These are phyloP conservation scores for Blastobasis lacticolella DNA, from an alignment of 2,888 invertebrate species.

Conservation along the genomic window DNA sequence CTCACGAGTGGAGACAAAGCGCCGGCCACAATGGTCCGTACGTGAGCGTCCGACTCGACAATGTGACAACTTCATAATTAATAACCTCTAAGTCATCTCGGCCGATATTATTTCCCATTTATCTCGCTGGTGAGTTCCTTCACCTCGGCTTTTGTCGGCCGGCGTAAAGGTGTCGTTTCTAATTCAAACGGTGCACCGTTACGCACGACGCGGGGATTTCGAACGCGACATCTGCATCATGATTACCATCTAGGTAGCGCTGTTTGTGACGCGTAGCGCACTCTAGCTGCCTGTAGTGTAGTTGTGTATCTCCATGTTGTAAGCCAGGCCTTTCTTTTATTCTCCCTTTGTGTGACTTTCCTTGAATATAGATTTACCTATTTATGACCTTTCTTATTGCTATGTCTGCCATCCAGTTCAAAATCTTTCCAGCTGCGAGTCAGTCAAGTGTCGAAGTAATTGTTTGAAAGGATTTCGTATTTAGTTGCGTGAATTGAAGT, in stretches of 20 bases:
- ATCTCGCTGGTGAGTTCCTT: constrained; percentile 60
- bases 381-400: no score
- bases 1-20: constrained; percentile 67
- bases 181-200: constrained; percentile 65
- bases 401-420: no score
- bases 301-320: no score
- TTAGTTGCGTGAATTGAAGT: no score
- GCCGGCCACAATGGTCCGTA: constrained; percentile 46
- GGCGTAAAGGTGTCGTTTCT: constrained; percentile 61
- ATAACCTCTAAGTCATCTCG: constrained; percentile 68
- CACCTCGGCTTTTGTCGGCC: constrained; percentile 62
- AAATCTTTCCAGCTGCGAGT: no score
- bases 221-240: constrained; percentile 31
- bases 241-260: constrained; percentile 12
- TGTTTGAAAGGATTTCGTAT: no score
- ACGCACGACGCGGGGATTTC: constrained; percentile 61
- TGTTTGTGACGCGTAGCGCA: no score
- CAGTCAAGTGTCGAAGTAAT: no score
- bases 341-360: no score
- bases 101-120: constrained; percentile 71
- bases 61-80: constrained; percentile 72
- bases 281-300: no score
- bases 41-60: constrained; percentile 59
- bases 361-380: no score
- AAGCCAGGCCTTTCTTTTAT: no score